These are phyloP conservation scores for Nibea albiflora DNA, from an alignment of 2,113 vertebrate genomes.

Conservation along the genomic window DNA sequence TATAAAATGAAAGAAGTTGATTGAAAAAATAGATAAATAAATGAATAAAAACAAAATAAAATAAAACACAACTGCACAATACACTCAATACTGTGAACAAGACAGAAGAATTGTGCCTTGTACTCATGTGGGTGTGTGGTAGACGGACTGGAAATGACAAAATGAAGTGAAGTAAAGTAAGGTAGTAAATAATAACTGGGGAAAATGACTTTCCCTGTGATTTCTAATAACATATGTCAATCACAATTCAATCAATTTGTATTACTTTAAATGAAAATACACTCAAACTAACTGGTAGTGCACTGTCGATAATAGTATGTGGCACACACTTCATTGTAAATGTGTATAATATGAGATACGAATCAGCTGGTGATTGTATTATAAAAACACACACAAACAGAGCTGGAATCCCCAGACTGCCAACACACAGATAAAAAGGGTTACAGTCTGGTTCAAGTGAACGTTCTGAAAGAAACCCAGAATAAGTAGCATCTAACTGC, in stretches of 20 bases:
- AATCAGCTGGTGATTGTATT: neutral
- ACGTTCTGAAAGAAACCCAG: slow-evolving; percentile 16
- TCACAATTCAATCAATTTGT: neutral
- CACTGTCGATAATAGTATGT: neutral
- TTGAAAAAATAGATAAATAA: too few relatives aligned
- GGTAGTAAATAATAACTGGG: too few relatives aligned
- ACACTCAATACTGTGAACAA: too few relatives aligned
- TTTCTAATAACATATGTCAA: too few relatives aligned
- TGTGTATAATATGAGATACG: neutral
- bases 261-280: neutral
- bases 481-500: slow-evolving; percentile 28
- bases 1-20: too few relatives aligned
- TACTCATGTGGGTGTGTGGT: too few relatives aligned
- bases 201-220: too few relatives aligned
- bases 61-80: too few relatives aligned
- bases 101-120: too few relatives aligned
- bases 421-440: slow-evolving; percentile 28
- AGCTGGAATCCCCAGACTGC: slow-evolving; percentile 19
- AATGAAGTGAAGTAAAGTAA: too few relatives aligned
- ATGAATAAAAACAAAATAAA: too few relatives aligned
- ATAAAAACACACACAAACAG: neutral
- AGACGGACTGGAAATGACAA: too few relatives aligned
- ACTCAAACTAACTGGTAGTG: neutral
- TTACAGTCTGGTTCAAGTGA: slow-evolving; percentile 43
- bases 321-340: neutral